phyloP scores from a whole-genome alignment of 2,113 vertebrate genomes.

The Brienomyrus brachyistius region DNA sequence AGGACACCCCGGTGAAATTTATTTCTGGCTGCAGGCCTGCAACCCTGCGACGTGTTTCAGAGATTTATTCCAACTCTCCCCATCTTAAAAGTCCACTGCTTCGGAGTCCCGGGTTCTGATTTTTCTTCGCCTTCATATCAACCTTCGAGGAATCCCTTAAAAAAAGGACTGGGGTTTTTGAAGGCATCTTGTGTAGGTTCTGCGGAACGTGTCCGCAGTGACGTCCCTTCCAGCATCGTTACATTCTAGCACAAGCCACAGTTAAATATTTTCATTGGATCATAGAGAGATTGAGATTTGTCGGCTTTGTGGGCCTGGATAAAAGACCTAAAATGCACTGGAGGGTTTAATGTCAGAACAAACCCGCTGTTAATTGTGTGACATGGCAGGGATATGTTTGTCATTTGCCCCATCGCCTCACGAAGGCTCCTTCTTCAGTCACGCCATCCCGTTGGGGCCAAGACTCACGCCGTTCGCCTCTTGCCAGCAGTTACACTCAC shows the following conservation, averaged over 20 bases:
- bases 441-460: background rate
- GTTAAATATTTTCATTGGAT: background rate
- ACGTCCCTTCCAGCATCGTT: background rate
- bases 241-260: background rate
- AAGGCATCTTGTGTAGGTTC: background rate
- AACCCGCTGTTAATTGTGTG: background rate
- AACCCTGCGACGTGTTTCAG: background rate
- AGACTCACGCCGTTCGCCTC: background rate
- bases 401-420: background rate
- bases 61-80: background rate
- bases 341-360: background rate
- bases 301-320: background rate
- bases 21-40: background rate
- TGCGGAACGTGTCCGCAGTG: background rate
- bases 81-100: background rate
- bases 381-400: background rate
- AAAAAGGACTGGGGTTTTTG: background rate
- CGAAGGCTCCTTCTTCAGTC: background rate
- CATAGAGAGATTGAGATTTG: background rate
- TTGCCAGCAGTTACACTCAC: background rate
- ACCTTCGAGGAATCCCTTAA: background rate
- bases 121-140: background rate
- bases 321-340: background rate
- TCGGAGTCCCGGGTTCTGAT: background rate
- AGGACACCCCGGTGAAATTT: background rate